A percentile compares a stretch with the other conserved stretches of the same genome.
Evolutionary conservation across 1,140 invertebrate species (phyloP).

Genomic region (Anagrus nilaparvatae): DNA sequence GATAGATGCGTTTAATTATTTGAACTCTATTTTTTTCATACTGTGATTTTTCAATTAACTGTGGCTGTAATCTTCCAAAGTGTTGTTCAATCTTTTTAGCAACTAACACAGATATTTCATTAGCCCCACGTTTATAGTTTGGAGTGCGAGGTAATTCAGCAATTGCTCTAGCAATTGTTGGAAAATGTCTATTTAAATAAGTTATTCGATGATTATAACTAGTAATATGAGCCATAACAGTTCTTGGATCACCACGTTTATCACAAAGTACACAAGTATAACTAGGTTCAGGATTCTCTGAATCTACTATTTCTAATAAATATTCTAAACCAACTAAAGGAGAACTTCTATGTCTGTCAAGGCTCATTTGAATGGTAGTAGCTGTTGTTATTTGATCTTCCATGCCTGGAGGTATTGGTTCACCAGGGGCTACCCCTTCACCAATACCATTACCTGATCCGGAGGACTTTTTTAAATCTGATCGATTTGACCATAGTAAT

Average conservation of each 20-base stretch:
- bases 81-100: conserved; percentile 50
- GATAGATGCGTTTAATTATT: conserved; percentile 43
- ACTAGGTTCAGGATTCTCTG: conserved; percentile 51
- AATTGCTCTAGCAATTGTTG: conserved; percentile 41
- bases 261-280: conserved; percentile 67
- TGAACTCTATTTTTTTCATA: conserved; percentile 47
- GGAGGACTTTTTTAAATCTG: conserved; percentile 28
- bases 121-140: conserved; percentile 44
- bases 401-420: conserved; percentile 60
- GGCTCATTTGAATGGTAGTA: conserved; percentile 46
- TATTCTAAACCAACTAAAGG: conserved; percentile 60
- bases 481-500: conserved; percentile 36
- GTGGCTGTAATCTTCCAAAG: conserved; percentile 49
- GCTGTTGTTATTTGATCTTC: conserved; percentile 49
- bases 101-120: conserved; percentile 44
- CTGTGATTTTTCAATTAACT: conserved; percentile 42
- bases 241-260: conserved; percentile 63
- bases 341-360: conserved; percentile 40
- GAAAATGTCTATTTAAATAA: conserved; percentile 47
- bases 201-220: conserved; percentile 59
- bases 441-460: conserved; percentile 15
- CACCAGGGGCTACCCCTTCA: conserved; percentile 46
- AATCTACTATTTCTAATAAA: conserved; percentile 55
- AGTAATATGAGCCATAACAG: conserved; percentile 62
- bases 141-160: conserved; percentile 37